phyloP scores from a whole-genome alignment of 2,888 invertebrate species.

The Mylabris sibirica region DNA sequence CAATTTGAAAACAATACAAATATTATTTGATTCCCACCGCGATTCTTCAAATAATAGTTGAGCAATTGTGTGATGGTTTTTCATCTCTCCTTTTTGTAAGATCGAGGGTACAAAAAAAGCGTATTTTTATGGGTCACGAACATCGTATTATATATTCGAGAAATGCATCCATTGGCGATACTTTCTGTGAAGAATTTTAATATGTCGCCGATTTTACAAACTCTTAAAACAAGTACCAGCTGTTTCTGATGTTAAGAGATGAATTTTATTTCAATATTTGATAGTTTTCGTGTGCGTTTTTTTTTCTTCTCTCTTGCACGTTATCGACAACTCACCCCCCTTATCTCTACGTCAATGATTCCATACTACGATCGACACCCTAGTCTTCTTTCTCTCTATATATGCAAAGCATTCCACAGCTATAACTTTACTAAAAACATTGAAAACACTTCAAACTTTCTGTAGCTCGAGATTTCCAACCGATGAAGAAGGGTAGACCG shows the following conservation, averaged over 20 bases:
- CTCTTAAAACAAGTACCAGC: conserved; percentile 63
- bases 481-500: conserved; percentile 33
- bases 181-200: conserved; percentile 58
- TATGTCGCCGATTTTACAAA: conserved; percentile 62
- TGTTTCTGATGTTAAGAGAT: conserved; percentile 63
- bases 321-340: conserved; percentile 50
- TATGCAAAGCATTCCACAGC: conserved; percentile 61
- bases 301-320: too few relatives aligned
- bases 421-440: conserved; percentile 62
- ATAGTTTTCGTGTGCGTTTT: conserved; percentile 60
- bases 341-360: conserved; percentile 40
- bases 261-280: conserved; percentile 65
- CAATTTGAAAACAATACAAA: background rate
- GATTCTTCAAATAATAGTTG: background rate
- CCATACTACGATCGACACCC: conserved; percentile 40
- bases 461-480: conserved; percentile 36
- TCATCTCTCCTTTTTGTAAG: background rate
- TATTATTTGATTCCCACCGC: conserved; percentile 1
- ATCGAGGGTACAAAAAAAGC: conserved; percentile 8
- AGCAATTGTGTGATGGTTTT: conserved; percentile 1
- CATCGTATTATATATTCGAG: conserved; percentile 39
- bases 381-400: conserved; percentile 55
- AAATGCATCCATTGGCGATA: conserved; percentile 49
- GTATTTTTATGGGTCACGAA: conserved; percentile 36
- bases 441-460: conserved; percentile 61